Conservation (phyloP, 2,888 invertebrate genomes). For the Amiota communis region DNA sequence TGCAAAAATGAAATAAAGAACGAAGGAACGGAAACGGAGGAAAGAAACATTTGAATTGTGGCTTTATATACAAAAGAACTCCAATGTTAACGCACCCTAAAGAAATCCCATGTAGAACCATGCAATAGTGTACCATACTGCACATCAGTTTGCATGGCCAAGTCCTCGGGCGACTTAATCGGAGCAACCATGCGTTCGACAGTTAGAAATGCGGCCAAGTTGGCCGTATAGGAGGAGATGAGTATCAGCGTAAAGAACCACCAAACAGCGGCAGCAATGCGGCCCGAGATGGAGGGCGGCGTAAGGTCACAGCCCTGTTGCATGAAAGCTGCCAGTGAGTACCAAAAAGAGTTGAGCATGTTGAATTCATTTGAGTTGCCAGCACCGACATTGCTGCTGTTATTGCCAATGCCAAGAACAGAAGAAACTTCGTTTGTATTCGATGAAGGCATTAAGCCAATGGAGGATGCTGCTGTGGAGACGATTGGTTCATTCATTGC, state of each 20-base stretch:
- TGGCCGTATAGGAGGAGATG: conserved; percentile 98
- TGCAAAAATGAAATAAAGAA: conserved; percentile 69
- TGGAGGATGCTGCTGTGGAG: not conserved
- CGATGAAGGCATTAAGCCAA: conserved; percentile 18
- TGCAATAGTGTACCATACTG: conserved; percentile 87
- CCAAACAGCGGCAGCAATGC: conserved; percentile 98
- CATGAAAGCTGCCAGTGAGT: conserved; percentile 97
- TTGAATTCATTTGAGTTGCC: conserved; percentile 87
- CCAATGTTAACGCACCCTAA: conserved; percentile 73
- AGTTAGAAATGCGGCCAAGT: conserved; percentile 97
- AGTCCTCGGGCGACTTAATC: conserved; percentile 91
- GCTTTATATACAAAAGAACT: not conserved
- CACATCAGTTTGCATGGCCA: conserved; percentile 93
- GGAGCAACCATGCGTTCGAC: conserved; percentile 97
- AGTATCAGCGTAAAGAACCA: conserved; percentile 99
- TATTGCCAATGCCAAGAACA: conserved; percentile 33
- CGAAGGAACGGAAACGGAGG: not conserved
- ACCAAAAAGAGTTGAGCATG: conserved; percentile 97
- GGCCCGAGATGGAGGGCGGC: conserved; percentile 82
- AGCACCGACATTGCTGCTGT: conserved; percentile 40
- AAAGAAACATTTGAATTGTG: not conserved
- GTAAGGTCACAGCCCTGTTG: conserved; percentile 98
- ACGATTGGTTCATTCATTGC: conserved; percentile 18
- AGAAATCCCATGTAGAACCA: conserved; percentile 91
- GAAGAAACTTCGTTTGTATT: conserved; percentile 7